Conservation (phyloP, 2,113 vertebrate species). For the Microcebus murinus region DNA sequence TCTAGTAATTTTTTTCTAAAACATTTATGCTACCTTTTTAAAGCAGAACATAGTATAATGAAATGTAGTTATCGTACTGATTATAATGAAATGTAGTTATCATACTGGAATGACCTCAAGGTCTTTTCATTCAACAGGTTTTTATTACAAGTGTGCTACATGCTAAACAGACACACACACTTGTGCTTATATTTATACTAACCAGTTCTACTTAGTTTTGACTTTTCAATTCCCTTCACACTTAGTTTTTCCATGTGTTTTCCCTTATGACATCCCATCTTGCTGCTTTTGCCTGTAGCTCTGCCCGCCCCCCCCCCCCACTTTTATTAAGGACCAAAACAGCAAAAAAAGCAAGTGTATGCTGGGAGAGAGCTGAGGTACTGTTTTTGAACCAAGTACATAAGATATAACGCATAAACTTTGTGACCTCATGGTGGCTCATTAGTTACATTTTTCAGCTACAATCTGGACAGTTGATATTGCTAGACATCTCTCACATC, state of each 20-base stretch:
- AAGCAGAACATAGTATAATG: background rate
- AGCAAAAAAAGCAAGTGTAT: background rate
- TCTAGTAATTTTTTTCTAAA: background rate
- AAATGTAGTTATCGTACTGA: background rate
- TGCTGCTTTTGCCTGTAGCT: background rate
- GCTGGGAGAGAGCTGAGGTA: background rate
- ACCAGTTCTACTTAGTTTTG: background rate
- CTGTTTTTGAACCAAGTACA: background rate
- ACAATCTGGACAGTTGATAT: slow-evolving; percentile 38
- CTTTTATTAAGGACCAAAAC: background rate
- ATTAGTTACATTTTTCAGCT: background rate
- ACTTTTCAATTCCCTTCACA: background rate
- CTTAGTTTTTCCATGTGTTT: background rate
- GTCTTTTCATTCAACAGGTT: background rate
- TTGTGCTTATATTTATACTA: background rate
- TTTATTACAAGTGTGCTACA: background rate
- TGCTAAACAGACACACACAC: background rate
- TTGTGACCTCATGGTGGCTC: background rate
- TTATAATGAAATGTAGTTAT: background rate
- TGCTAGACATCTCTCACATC: background rate
- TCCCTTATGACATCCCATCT: background rate
- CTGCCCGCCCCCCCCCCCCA: background rate
- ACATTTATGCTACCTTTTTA: background rate
- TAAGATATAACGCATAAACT: background rate
- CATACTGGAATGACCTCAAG: background rate